Base-by-base conservation (phyloP, 2,113 vertebrate genomes). In the Lampris incognitus region DNA sequence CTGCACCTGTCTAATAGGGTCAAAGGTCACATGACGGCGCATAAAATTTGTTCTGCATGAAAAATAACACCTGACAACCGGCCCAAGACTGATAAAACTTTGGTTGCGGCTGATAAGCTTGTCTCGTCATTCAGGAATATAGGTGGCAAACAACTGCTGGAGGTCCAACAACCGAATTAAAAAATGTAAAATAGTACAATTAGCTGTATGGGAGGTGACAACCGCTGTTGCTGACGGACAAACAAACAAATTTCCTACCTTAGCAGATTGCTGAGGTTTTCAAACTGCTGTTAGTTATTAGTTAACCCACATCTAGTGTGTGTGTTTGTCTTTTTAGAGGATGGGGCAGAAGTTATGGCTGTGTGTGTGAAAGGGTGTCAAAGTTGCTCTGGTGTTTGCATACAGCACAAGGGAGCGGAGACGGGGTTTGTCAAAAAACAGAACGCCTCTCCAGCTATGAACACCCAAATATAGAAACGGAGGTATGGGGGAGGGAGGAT, bases 401-500 rank as follows among this genome's bases (percentile, higher is more conserved):
- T 57, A 64, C 51, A 5, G 48, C 66, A 56, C 56, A 79, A 64
- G 13, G 42, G 41, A 59, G 61, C 70, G 48, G 61, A 74, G 44
- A 54, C 60, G 42, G 57, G 40, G 48, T 58, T 78, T 67, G 55
- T 62, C 24, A 24, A 24, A 85, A 83, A 91, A 85, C 75, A 81
- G 78, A 61, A 82, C 66, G 70, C 10, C 24, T 68, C 81, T 73
- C 72, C 57, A 66, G 42, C 61, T 46, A 37, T 9, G 51, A 41
- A 81, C 72, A 68, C 87, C 85, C 83, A 90, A 89, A 88, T 83
- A 87, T 82, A 88, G 73, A 82, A 74, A 83, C 77, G 88, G 76
- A 75, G 65, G 82, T 69, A 82, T 11, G 61, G 44, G 69, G 56
- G 66, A 64, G 66, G 61, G 73, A 60, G 67, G 51, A 66, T 8